A percentile compares a stretch with the other conserved stretches of the same genome.
phyloP scores from a whole-genome alignment of 2,113 vertebrate species.

The Excalfactoria chinensis region DNA sequence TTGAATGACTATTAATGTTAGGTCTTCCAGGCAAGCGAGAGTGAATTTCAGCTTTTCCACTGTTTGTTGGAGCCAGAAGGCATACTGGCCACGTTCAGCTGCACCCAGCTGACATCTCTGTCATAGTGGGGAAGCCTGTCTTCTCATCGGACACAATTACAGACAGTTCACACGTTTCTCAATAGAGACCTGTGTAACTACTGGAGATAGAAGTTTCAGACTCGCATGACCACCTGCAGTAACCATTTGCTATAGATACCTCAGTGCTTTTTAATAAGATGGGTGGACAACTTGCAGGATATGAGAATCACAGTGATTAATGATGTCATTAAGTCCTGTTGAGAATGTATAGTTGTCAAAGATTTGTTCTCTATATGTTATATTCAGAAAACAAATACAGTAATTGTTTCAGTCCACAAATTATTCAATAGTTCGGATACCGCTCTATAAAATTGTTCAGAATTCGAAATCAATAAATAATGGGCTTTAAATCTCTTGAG shows the following conservation, averaged over 20 bases:
- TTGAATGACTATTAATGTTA: not conserved
- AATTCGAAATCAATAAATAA: not conserved
- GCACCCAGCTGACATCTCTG: not conserved
- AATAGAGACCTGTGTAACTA: not conserved
- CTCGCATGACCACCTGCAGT: rapidly evolving
- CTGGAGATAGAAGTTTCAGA: not conserved
- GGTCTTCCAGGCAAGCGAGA: not conserved
- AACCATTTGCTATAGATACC: not conserved
- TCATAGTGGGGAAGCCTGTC: not conserved
- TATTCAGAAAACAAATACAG: not conserved
- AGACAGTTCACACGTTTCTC: not conserved
- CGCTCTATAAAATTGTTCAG: not conserved
- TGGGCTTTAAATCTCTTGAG: not conserved
- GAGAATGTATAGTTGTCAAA: not conserved
- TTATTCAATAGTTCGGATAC: not conserved
- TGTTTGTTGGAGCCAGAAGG: not conserved
- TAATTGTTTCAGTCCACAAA: not conserved
- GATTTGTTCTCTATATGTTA: not conserved
- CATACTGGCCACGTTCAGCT: not conserved
- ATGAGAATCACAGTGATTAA: not conserved
- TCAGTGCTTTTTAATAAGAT: not conserved
- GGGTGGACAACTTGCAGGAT: not conserved
- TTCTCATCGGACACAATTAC: not conserved
- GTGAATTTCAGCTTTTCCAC: not conserved
- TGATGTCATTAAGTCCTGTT: not conserved